A percentile compares a stretch with the other conserved stretches of the same genome.
Evolutionary conservation across 2,113 vertebrate species (phyloP).

Genomic region (Ailuropoda melanoleuca): DNA sequence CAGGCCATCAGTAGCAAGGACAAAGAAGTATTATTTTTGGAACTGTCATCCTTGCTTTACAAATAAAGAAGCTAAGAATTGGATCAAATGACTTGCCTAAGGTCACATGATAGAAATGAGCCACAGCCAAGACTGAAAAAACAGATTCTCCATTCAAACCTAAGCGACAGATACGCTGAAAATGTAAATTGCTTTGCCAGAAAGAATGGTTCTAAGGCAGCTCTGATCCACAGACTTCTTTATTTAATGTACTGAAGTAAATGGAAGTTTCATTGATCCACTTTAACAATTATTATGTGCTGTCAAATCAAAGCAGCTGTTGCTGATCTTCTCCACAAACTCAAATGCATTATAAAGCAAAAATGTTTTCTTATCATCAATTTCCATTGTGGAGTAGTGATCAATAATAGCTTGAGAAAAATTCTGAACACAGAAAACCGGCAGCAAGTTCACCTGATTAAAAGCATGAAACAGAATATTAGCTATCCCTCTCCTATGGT

Average conservation of each 20-base stretch:
- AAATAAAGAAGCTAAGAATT: background rate
- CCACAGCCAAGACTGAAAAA: background rate
- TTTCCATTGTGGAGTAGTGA: conserved; percentile 44
- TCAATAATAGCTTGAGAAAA: conserved; percentile 52
- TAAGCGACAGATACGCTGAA: background rate
- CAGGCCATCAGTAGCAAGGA: background rate
- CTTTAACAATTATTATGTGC: conserved; percentile 48
- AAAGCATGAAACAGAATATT: background rate
- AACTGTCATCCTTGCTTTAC: background rate
- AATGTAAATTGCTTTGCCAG: conserved; percentile 49
- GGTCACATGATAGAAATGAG: background rate
- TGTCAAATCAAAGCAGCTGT: conserved; percentile 53
- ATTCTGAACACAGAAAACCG: background rate
- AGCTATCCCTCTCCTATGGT: background rate
- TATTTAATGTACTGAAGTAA: conserved; percentile 53
- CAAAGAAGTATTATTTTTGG: background rate
- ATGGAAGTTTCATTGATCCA: conserved; percentile 57
- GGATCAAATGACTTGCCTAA: background rate
- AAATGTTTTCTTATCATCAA: conserved; percentile 66
- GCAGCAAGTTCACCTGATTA: background rate
- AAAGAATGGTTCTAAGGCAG: background rate
- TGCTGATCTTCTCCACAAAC: conserved; percentile 26
- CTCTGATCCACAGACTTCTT: conserved; percentile 34
- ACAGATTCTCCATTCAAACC: background rate
- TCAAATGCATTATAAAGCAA: conserved; percentile 46